Percentiles rank a stretch among this genome's conserved stretches.
phyloP scores from a whole-genome alignment of 2,797 vertebrate species.

The Miopithecus talapoin region DNA sequence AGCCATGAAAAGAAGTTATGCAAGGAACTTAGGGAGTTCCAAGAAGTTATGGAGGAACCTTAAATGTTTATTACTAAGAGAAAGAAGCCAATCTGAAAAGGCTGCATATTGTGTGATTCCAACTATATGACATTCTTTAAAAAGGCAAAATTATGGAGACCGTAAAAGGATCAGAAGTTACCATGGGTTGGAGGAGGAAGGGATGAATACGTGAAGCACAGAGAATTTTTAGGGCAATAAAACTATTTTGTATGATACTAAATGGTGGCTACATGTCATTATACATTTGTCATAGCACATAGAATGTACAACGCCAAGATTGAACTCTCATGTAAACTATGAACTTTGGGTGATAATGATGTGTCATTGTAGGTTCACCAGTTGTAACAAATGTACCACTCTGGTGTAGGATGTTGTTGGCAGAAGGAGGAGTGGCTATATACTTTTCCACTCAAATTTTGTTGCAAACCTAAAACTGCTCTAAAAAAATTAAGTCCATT shows the following conservation, averaged over 20 bases:
- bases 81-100: slow-evolving; percentile 2
- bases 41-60: neutral
- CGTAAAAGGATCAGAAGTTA: neutral
- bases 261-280: neutral
- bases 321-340: neutral
- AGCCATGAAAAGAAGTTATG: neutral
- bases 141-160: slow-evolving; percentile 1
- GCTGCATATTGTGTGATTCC: neutral
- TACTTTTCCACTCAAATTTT: neutral
- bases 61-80: neutral
- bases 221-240: neutral
- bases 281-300: neutral
- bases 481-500: neutral
- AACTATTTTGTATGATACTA: neutral
- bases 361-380: neutral
- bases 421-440: neutral
- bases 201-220: neutral
- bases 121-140: neutral
- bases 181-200: neutral
- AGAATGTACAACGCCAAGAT: neutral
- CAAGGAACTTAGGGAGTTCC: neutral
- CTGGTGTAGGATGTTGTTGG: neutral
- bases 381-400: neutral
- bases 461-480: neutral
- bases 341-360: neutral